A percentile compares a stretch with the other conserved stretches of the same genome.
Conservation (phyloP, 2,888 invertebrate species). For the Ichneumoninae sp. region DNA sequence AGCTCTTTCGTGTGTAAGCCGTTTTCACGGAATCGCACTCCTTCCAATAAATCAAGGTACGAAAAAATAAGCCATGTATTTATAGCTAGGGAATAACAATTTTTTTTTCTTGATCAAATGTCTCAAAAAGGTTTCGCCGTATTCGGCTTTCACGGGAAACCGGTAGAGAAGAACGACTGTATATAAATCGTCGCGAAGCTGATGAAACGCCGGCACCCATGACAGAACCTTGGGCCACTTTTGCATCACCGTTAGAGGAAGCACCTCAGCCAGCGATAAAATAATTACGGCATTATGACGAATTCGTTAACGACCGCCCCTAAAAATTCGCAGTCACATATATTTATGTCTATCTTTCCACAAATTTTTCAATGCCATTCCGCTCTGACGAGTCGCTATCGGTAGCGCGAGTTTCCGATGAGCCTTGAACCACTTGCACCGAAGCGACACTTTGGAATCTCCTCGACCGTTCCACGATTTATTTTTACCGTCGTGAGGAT, state of each 20-base stretch:
- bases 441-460: conserved; percentile 24
- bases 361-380: background rate
- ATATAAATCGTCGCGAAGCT: background rate
- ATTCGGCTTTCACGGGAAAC: background rate
- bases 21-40: background rate
- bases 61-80: background rate
- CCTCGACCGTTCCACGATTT: background rate
- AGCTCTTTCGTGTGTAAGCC: background rate
- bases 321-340: conserved; percentile 28
- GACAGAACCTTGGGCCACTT: conserved; percentile 66
- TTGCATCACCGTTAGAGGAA: conserved; percentile 37
- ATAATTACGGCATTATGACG: background rate
- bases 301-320: background rate
- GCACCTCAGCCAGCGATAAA: conserved; percentile 4
- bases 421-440: conserved; percentile 58
- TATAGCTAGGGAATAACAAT: background rate
- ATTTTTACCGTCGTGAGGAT: conserved; percentile 24
- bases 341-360: conserved; percentile 4
- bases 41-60: background rate
- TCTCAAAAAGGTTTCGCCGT: background rate
- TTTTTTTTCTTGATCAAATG: background rate
- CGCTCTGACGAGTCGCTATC: conserved; percentile 13
- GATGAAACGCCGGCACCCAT: background rate
- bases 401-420: conserved; percentile 18
- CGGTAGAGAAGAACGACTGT: background rate